Conservation (phyloP, 2,113 vertebrate genomes). For the Aramus guarauna region DNA sequence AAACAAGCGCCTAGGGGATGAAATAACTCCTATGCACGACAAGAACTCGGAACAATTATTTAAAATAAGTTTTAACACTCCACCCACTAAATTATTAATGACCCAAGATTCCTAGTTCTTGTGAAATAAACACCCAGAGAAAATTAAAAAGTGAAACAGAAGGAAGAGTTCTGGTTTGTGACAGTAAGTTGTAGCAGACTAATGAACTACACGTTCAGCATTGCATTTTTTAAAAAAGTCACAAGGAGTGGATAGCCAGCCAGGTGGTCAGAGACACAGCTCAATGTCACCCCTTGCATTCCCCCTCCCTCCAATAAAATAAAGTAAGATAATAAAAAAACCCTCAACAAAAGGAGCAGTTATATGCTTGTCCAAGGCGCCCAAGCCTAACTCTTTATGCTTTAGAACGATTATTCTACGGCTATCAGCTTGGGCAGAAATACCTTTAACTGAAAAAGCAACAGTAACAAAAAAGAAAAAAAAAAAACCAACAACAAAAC, state of each 20-base stretch:
- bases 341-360: not conserved
- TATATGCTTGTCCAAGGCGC: not conserved
- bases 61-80: slow-evolving; percentile 8
- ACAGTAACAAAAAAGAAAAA: not conserved
- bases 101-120: slow-evolving; percentile 7
- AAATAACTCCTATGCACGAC: slow-evolving; percentile 36
- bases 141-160: slow-evolving; percentile 53
- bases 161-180: not conserved
- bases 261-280: not conserved
- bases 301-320: not conserved
- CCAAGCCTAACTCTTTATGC: not conserved
- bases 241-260: not conserved
- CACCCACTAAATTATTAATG: slow-evolving; percentile 47
- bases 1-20: slow-evolving; percentile 58
- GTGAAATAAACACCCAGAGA: slow-evolving; percentile 28
- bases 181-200: not conserved
- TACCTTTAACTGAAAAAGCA: not conserved
- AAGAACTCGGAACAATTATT: slow-evolving; percentile 44
- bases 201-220: not conserved
- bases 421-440: not conserved
- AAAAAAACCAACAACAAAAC: not conserved
- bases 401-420: not conserved
- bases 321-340: not conserved
- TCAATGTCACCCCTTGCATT: not conserved
- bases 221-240: not conserved